Conservation (phyloP, 53 echinoderm and acorn worm genomes). For the Arbacia lixula region DNA sequence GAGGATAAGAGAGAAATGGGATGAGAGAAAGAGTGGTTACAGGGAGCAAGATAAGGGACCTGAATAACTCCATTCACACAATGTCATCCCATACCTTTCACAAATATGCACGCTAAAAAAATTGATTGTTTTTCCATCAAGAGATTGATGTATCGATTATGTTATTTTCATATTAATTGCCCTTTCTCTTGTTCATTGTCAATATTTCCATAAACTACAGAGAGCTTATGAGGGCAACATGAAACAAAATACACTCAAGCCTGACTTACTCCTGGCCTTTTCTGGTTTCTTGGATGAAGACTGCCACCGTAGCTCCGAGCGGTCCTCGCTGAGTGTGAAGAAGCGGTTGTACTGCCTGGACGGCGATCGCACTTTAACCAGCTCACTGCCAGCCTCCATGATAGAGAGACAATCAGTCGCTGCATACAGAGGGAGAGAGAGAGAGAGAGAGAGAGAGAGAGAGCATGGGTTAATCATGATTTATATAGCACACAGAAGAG, state of each 20-base stretch:
- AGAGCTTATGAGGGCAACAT: background rate
- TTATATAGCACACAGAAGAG: background rate
- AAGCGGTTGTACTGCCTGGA: conserved; percentile 91
- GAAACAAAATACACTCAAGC: no score
- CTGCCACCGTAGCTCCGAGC: conserved; percentile 84
- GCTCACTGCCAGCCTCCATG: conserved; percentile 96
- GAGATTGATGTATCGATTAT: no score
- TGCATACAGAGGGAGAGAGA: conserved; percentile 35
- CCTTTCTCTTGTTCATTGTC: no score
- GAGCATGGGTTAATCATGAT: background rate
- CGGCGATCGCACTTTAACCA: conserved; percentile 87
- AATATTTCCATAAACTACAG: background rate
- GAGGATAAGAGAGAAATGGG: no score
- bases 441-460: background rate
- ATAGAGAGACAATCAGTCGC: conserved; percentile 93
- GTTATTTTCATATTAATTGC: no score
- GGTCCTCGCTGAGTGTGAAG: conserved; percentile 87
- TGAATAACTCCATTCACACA: no score
- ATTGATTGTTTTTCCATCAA: no score
- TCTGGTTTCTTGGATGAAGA: conserved; percentile 98
- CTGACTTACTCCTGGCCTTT: conserved; percentile 86
- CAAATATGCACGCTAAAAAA: no score
- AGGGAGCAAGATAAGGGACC: no score
- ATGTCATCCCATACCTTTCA: no score
- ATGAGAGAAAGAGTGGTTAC: no score